Percentiles rank a stretch among this genome's conserved stretches.
These are phyloP conservation scores for Diachasma alloeum DNA, from an alignment of 1,140 invertebrate genomes.

Conservation along the genomic window DNA sequence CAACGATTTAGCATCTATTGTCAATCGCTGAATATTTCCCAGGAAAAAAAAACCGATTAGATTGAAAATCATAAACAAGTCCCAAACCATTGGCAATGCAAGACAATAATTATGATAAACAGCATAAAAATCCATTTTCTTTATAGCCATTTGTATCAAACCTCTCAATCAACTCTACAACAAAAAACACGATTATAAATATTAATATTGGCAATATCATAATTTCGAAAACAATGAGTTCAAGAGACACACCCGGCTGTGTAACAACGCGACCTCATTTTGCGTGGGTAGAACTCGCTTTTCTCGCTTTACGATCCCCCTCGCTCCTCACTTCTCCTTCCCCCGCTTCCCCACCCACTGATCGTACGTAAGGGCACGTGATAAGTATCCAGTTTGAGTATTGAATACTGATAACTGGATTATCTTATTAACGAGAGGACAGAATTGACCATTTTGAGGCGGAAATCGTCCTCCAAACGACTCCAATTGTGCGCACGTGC, in stretches of 20 bases:
- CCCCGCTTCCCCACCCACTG: neutral
- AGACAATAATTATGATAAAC: neutral
- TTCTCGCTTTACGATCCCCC: neutral
- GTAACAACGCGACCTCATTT: constrained; percentile 12
- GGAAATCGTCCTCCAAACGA: neutral
- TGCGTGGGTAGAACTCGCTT: constrained; percentile 25
- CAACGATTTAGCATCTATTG: too few species aligned
- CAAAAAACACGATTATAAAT: constrained; percentile 14
- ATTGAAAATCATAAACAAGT: neutral
- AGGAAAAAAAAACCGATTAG: neutral
- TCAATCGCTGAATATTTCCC: too few species aligned
- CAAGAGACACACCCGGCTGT: constrained; percentile 21
- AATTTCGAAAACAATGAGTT: constrained; percentile 25
- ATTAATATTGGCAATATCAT: constrained; percentile 18
- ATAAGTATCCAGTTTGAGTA: constrained; percentile 2
- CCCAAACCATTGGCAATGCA: neutral
- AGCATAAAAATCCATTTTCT: neutral
- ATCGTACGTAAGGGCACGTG: neutral
- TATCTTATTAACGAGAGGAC: neutral
- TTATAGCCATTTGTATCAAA: neutral
- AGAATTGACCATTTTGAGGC: neutral
- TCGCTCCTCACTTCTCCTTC: neutral
- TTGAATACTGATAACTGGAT: constrained; percentile 16
- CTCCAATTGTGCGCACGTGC: neutral
- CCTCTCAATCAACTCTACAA: neutral